Conservation (phyloP, 1,140 invertebrate species). For the Temnothorax nylanderi region DNA sequence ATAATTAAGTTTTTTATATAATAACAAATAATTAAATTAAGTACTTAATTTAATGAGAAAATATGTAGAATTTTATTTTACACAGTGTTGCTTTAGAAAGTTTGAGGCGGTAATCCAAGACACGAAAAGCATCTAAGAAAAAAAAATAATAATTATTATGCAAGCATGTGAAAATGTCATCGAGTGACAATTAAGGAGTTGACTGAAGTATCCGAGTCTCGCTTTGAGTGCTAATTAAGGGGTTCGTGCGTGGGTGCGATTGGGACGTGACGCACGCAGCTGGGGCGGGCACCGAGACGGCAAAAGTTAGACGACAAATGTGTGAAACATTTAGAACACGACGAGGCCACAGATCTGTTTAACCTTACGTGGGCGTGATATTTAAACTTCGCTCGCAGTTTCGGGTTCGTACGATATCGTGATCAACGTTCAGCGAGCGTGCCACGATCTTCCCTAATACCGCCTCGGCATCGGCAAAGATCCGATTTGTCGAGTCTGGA, state of each 20-base stretch:
- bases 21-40: background rate
- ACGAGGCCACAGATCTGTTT: conserved; percentile 17
- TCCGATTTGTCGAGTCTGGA: conserved; percentile 41
- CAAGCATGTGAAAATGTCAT: background rate
- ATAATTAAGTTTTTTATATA: background rate
- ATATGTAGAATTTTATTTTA: background rate
- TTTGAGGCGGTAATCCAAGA: background rate
- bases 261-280: conserved; percentile 3
- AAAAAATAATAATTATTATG: background rate
- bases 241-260: conserved; percentile 11
- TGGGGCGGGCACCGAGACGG: conserved; percentile 5
- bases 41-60: background rate
- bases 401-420: background rate
- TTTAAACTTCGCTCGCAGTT: conserved; percentile 16
- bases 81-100: background rate
- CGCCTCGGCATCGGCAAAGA: conserved; percentile 24
- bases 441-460: background rate
- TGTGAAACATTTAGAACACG: background rate
- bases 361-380: conserved; percentile 61
- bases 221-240: background rate
- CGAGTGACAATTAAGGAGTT: background rate
- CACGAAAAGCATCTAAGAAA: background rate
- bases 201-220: background rate
- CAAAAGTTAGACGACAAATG: conserved; percentile 32
- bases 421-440: conserved; percentile 39